Percentiles rank a stretch among this genome's conserved stretches.
Conservation (phyloP, 2,113 vertebrate species). For the Micromys minutus region DNA sequence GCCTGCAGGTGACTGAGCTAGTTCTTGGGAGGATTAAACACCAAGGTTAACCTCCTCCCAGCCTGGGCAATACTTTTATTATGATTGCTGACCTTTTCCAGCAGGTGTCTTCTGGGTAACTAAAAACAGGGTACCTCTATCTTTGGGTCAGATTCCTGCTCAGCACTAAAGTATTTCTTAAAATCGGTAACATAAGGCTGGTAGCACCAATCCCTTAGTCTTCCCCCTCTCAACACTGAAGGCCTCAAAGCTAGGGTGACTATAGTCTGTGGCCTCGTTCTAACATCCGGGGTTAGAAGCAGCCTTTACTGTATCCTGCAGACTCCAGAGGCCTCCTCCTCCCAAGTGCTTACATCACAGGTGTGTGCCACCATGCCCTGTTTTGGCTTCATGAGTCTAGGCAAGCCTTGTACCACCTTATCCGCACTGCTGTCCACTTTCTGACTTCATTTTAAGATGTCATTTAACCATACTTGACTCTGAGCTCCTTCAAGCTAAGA, state of each 20-base stretch:
- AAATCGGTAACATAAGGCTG: neutral
- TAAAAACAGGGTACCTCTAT: neutral
- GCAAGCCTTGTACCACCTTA: neutral
- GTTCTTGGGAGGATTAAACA: neutral
- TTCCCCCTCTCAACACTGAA: neutral
- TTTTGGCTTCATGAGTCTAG: neutral
- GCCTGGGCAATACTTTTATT: neutral
- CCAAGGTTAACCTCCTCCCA: neutral
- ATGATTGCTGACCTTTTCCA: neutral
- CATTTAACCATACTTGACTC: neutral
- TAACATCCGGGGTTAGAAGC: neutral
- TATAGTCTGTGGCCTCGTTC: neutral
- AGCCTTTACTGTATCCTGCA: neutral
- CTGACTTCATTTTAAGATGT: neutral
- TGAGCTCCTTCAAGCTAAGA: neutral
- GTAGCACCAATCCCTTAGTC: neutral
- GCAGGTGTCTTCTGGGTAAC: neutral
- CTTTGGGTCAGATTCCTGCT: neutral
- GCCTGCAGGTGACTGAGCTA: neutral
- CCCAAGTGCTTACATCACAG: neutral
- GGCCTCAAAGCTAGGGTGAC: neutral
- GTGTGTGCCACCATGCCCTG: neutral
- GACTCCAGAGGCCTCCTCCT: neutral
- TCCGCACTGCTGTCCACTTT: neutral
- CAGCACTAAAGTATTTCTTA: neutral